These are phyloP conservation scores for Ivindomyrus marchei DNA, from an alignment of 2,113 vertebrate genomes.

Conservation along the genomic window DNA sequence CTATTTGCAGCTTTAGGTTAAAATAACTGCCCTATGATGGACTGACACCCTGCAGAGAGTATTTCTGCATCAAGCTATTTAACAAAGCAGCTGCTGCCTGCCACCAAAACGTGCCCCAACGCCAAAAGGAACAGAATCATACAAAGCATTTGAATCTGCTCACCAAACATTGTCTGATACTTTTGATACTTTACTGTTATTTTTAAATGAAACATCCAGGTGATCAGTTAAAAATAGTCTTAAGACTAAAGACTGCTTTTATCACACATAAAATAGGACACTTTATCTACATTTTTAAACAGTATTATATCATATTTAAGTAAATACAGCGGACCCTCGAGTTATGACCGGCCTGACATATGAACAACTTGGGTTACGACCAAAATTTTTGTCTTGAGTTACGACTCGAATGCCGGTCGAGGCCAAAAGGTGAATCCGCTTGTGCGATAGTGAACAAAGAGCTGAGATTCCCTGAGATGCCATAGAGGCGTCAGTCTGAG, in stretches of 20 bases:
- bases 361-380: too few relatives aligned
- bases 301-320: not conserved
- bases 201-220: not conserved
- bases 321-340: not conserved
- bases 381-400: too few relatives aligned
- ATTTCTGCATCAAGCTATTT: not conserved
- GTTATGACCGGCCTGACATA: too few relatives aligned
- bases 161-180: not conserved
- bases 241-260: not conserved
- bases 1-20: not conserved
- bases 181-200: not conserved
- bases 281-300: not conserved
- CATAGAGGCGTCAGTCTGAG: too few relatives aligned
- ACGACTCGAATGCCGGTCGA: too few relatives aligned
- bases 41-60: not conserved
- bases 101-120: not conserved
- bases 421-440: too few relatives aligned
- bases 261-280: not conserved
- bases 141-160: not conserved
- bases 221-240: not conserved
- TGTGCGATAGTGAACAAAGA: too few relatives aligned
- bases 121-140: not conserved
- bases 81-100: not conserved
- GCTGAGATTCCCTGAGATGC: too few relatives aligned
- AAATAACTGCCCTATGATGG: constrained; percentile 9